These are phyloP conservation scores for Neomorphus geoffroyi DNA, from an alignment of 2,797 vertebrate species.

Conservation along the genomic window DNA sequence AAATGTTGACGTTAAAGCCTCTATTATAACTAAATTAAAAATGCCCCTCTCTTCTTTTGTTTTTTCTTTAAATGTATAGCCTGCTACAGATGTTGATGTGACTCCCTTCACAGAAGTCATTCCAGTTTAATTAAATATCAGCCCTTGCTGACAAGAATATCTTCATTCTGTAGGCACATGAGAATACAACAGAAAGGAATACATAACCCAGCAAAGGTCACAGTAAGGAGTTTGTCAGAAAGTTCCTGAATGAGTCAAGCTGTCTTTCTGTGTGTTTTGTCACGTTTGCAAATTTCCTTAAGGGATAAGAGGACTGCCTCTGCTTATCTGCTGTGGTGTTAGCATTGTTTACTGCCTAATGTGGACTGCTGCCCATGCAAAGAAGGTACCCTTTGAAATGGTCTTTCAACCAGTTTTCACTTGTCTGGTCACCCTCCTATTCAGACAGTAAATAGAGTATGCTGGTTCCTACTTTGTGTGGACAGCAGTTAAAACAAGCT, in stretches of 20 bases:
- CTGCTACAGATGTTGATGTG: not conserved
- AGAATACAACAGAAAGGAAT: not conserved
- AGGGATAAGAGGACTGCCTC: not conserved
- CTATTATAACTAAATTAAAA: not conserved
- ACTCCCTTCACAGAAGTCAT: not conserved
- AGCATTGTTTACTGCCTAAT: not conserved
- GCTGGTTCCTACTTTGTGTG: not conserved
- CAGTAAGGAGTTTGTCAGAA: not conserved
- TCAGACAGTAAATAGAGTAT: too few relatives aligned
- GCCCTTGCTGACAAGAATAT: not conserved
- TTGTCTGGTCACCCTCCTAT: too few relatives aligned
- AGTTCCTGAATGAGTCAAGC: not conserved
- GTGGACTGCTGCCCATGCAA: too few relatives aligned
- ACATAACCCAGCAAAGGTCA: not conserved
- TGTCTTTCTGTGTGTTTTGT: not conserved
- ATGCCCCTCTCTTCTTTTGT: not conserved
- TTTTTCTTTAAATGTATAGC: not conserved
- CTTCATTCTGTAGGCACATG: not conserved
- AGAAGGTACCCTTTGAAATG: too few relatives aligned
- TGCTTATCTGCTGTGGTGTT: not conserved
- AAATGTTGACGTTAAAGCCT: not conserved
- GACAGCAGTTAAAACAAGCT: not conserved
- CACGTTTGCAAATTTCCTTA: not conserved
- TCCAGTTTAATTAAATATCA: constrained; percentile 4
- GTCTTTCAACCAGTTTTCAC: too few relatives aligned